Conservation (phyloP, 2,888 invertebrate genomes). For the Tipula unca region DNA sequence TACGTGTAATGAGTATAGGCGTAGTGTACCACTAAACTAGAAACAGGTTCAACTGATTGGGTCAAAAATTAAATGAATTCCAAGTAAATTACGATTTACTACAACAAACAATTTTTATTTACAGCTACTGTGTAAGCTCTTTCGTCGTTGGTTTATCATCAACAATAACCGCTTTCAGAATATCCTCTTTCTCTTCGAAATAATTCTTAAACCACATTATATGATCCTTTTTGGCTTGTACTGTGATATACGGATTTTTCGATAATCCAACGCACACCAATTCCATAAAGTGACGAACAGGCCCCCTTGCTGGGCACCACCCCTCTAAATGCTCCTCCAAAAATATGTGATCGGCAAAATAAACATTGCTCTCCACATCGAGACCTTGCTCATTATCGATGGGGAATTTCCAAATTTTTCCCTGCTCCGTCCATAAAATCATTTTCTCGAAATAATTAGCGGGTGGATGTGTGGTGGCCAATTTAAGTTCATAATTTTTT, state of each 20-base stretch:
- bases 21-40: not conserved
- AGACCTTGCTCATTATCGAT: conserved; percentile 93
- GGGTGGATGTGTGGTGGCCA: conserved; percentile 64
- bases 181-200: conserved; percentile 68
- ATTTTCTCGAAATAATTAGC: conserved; percentile 88
- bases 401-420: conserved; percentile 94
- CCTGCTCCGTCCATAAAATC: conserved; percentile 87
- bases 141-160: not conserved
- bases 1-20: not conserved
- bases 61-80: not conserved
- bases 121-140: not conserved
- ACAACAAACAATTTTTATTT: not conserved
- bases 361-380: conserved; percentile 55
- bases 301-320: conserved; percentile 87
- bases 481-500: conserved; percentile 54
- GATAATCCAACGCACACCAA: conserved; percentile 87
- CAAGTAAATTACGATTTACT: not conserved
- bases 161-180: not conserved
- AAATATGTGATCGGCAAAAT: conserved; percentile 93
- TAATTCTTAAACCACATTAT: conserved; percentile 88
- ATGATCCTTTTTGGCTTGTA: conserved; percentile 77
- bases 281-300: conserved; percentile 95
- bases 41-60: not conserved
- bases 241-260: conserved; percentile 87
- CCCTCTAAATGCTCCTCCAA: conserved; percentile 74